Percentiles rank a stretch among this genome's conserved stretches.
These are phyloP conservation scores for Idaea biselata DNA, from an alignment of 2,888 invertebrate species.

Conservation along the genomic window DNA sequence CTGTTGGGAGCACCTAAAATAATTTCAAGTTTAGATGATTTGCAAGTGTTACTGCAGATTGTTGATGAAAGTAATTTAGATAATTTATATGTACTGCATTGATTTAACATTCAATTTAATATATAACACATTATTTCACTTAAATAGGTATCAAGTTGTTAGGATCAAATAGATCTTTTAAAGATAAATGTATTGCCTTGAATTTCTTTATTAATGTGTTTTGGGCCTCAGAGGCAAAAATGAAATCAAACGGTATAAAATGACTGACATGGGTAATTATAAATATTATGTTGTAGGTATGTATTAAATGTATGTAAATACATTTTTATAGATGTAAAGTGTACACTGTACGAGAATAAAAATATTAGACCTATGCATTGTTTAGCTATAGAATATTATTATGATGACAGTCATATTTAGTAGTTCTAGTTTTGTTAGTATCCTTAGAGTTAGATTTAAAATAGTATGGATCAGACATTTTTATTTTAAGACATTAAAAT, in stretches of 20 bases:
- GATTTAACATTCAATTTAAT: constrained; percentile 30
- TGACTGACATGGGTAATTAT: constrained; percentile 1
- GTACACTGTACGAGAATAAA: not conserved
- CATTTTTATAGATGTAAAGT: not conserved
- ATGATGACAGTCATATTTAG: not conserved
- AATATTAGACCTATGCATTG: not conserved
- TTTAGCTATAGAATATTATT: not conserved
- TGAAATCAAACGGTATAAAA: not conserved
- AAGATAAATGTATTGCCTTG: constrained; percentile 1
- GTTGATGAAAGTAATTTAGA: constrained; percentile 70
- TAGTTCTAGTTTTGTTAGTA: too few relatives aligned
- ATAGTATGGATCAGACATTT: too few relatives aligned
- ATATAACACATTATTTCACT: constrained; percentile 23
- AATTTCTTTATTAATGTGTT: not conserved
- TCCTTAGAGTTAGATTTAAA: too few relatives aligned
- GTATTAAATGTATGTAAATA: not conserved
- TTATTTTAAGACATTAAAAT: too few relatives aligned
- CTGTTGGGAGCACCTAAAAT: constrained; percentile 73
- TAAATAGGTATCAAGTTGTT: constrained; percentile 31
- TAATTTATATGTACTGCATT: constrained; percentile 67
- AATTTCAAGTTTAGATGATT: constrained; percentile 69
- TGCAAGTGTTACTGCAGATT: constrained; percentile 74
- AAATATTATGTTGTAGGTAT: not conserved
- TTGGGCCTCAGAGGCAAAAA: constrained; percentile 4
- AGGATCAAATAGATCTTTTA: constrained; percentile 6